Evolutionary conservation across 2,888 invertebrate genomes (phyloP).

Genomic region (Smittia sp.): DNA sequence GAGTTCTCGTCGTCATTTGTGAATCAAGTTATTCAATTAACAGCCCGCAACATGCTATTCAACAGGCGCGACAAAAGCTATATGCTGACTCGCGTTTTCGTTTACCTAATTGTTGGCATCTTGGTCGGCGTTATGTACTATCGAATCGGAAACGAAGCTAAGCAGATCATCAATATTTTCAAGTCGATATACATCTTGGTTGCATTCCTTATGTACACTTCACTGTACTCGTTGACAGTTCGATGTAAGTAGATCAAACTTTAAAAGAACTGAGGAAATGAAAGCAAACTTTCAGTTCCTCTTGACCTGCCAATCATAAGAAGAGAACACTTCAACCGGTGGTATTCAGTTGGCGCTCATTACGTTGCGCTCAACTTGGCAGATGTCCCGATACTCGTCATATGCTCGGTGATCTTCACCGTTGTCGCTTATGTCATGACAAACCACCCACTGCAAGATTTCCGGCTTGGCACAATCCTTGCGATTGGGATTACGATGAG

Average conservation of each 20-base stretch:
- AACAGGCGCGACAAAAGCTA: slow-evolving; percentile 16
- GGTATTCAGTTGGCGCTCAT: slow-evolving; percentile 83
- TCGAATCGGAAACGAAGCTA: slow-evolving; percentile 25
- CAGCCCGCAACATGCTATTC: background rate
- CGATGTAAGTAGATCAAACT: background rate
- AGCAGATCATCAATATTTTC: slow-evolving; percentile 18
- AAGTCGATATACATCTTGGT: background rate
- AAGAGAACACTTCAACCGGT: slow-evolving; percentile 48
- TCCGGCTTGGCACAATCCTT: background rate
- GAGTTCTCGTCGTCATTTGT: background rate
- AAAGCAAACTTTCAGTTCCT: slow-evolving; percentile 22
- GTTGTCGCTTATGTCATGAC: background rate
- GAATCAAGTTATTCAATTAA: background rate
- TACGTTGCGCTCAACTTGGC: slow-evolving; percentile 75
- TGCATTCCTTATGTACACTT: slow-evolving; percentile 17
- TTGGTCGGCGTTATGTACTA: slow-evolving; percentile 21
- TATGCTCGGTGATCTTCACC: slow-evolving; percentile 45
- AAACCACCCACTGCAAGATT: background rate
- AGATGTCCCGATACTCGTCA: slow-evolving; percentile 76
- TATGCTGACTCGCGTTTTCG: background rate
- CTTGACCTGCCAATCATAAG: background rate
- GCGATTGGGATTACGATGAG: slow-evolving; percentile 70
- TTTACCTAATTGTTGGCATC: slow-evolving; percentile 12
- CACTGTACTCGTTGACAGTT: background rate
- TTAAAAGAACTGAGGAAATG: slow-evolving; percentile 1